phyloP scores from a whole-genome alignment of 1,140 invertebrate genomes.

The Ostrea edulis region DNA sequence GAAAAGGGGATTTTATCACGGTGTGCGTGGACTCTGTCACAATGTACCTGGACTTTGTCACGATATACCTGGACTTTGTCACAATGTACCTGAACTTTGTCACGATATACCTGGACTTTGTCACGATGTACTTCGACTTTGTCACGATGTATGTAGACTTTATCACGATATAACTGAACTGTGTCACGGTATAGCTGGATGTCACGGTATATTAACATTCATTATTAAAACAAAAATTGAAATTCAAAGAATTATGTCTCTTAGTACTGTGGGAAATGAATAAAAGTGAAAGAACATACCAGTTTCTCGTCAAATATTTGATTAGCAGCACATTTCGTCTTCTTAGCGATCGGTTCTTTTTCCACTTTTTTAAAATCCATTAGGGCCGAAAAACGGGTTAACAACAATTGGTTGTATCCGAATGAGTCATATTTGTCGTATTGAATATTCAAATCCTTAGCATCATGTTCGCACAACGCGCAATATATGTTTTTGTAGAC shows the following conservation, averaged over 20 bases:
- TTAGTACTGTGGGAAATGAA: neutral
- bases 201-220: too few relatives aligned
- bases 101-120: too few relatives aligned
- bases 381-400: neutral
- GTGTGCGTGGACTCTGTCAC: neutral
- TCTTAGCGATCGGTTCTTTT: neutral
- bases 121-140: too few relatives aligned
- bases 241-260: too few relatives aligned
- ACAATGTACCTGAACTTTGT: too few relatives aligned
- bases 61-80: neutral
- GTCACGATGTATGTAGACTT: too few relatives aligned
- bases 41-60: too few relatives aligned
- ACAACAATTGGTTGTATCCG: neutral
- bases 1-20: neutral
- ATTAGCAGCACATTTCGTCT: neutral
- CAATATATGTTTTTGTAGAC: conserved; percentile 28
- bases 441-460: neutral
- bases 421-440: neutral
- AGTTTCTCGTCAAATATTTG: neutral
- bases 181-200: neutral
- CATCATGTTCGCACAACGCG: neutral
- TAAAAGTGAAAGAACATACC: neutral
- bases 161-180: neutral
- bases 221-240: too few relatives aligned
- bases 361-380: neutral